Conservation (phyloP, 2,113 vertebrate species). For the Ptilonorhynchus violaceus region DNA sequence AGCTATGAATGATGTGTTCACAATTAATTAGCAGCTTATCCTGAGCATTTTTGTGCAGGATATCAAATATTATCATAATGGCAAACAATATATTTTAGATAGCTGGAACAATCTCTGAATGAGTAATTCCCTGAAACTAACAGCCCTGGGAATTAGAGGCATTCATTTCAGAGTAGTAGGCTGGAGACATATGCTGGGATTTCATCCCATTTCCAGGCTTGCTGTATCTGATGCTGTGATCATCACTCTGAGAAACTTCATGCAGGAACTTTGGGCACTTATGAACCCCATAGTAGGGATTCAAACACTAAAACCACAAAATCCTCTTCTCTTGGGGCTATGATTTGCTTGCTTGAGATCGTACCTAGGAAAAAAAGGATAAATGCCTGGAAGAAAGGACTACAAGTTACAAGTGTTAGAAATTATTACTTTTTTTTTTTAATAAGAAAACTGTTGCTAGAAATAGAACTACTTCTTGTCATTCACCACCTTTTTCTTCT, state of each 20-base stretch:
- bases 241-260: rapidly evolving
- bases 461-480: not conserved
- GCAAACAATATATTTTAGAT: not conserved
- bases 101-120: not conserved
- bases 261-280: not conserved
- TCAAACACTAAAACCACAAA: not conserved
- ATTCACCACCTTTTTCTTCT: not conserved
- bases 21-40: slow-evolving; percentile 3
- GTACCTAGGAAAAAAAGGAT: not conserved
- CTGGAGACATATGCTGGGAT: not conserved
- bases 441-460: not conserved
- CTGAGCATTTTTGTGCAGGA: not conserved
- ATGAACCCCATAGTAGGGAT: not conserved
- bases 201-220: not conserved
- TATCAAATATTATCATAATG: not conserved
- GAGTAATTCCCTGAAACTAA: not conserved
- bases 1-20: not conserved
- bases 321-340: not conserved
- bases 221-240: not conserved
- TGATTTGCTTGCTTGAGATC: not conserved
- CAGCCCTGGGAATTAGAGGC: not conserved
- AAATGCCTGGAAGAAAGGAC: not conserved
- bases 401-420: not conserved
- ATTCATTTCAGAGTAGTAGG: not conserved
- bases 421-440: not conserved